Evolutionary conservation across 1,140 invertebrate species (phyloP).

Genomic region (Proales similis): DNA sequence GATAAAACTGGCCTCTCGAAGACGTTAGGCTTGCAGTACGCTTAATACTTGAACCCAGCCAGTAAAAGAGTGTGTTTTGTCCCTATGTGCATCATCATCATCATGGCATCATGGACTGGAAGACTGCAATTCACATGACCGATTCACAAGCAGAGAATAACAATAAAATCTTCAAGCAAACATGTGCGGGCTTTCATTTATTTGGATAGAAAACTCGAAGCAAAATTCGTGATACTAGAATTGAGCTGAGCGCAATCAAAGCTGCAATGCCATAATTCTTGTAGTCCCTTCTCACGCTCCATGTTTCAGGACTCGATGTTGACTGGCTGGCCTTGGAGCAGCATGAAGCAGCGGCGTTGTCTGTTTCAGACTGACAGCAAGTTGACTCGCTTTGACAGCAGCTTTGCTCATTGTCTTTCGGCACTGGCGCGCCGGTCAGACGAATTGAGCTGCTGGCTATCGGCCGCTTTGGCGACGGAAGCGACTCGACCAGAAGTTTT

Average conservation of each 20-base stretch:
- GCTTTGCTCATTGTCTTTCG: too few species aligned
- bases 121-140: too few species aligned
- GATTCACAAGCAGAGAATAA: too few species aligned
- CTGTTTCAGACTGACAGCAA: neutral
- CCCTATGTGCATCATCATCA: too few species aligned
- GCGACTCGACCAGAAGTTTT: slow-evolving; percentile 7
- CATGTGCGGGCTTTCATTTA: too few species aligned
- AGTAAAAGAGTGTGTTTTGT: too few species aligned
- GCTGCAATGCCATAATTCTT: slow-evolving; percentile 20
- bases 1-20: slow-evolving; percentile 39
- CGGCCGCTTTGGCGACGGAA: neutral
- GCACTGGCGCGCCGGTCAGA: neutral
- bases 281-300: neutral
- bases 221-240: slow-evolving; percentile 27
- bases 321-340: neutral
- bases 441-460: neutral
- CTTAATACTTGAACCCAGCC: too few species aligned
- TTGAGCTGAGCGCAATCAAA: slow-evolving; percentile 16
- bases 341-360: neutral
- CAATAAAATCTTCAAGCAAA: too few species aligned
- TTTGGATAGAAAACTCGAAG: slow-evolving; percentile 17
- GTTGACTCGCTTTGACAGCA: too few species aligned
- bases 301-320: neutral
- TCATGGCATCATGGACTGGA: too few species aligned
- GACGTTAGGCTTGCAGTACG: slow-evolving; percentile 26